These are phyloP conservation scores for Takifugu flavidus DNA, from an alignment of 2,113 vertebrate genomes.

Conservation along the genomic window DNA sequence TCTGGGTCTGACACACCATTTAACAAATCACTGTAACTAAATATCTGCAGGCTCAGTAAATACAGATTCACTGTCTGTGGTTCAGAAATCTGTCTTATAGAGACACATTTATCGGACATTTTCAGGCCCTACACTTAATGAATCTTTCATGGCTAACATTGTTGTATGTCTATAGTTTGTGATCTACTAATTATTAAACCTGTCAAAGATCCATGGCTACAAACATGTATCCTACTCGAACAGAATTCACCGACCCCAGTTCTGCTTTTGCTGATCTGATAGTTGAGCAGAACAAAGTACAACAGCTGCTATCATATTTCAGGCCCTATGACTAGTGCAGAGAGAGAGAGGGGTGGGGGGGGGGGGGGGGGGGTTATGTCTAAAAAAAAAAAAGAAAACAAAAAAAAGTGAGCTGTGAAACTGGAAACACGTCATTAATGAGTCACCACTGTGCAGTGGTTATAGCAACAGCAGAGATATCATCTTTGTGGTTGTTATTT, in stretches of 20 bases:
- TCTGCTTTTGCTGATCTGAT: background rate
- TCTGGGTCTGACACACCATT: background rate
- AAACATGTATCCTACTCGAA: too few species aligned
- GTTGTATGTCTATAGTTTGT: too few species aligned
- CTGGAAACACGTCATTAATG: slow-evolving; percentile 48
- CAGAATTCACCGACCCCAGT: background rate
- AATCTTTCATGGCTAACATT: too few species aligned
- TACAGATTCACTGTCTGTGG: background rate
- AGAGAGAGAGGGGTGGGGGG: slow-evolving; percentile 1
- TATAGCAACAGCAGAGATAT: slow-evolving; percentile 44
- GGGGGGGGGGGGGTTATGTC: slow-evolving; percentile 2
- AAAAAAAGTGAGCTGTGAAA: slow-evolving; percentile 37
- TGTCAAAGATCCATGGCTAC: background rate
- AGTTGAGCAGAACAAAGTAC: slow-evolving; percentile 13
- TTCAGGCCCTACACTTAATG: too few species aligned
- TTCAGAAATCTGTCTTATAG: too few species aligned
- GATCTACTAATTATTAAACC: too few species aligned
- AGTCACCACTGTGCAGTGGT: slow-evolving; percentile 62
- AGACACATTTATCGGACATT: too few species aligned
- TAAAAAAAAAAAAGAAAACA: background rate
- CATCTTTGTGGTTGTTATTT: background rate
- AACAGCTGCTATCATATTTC: slow-evolving; percentile 41
- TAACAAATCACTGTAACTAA: background rate
- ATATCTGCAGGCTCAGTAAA: background rate
- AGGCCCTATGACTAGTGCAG: slow-evolving; percentile 6